Base-by-base conservation (phyloP, 2,888 invertebrate species). In the Schrankia costaestrigalis region DNA sequence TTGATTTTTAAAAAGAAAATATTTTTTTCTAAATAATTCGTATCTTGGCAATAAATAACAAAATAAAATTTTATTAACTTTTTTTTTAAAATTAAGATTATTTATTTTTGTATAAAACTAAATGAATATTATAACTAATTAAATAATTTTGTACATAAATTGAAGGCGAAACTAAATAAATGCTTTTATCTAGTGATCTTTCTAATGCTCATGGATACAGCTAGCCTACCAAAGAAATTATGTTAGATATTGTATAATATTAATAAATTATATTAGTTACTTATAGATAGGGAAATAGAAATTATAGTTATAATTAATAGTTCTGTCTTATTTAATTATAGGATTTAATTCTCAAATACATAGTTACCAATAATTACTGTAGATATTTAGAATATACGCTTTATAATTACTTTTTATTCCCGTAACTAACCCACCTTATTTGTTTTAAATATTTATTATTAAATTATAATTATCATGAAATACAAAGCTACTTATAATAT, bases 221-320 rank as follows among this genome's bases (percentile, higher is more conserved):
- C 85, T 86, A 82, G 73, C 63, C 70, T 78, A 83, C 85, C 85
- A 86, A 86, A 86, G 85, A 81, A 68, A 58, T 46, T 53, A n/a
- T n/a, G n/a, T 55, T 62, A 67, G 48, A 40, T 49, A 11, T 58
- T n/a, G n/a, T n/a, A n/a, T n/a, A n/a, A 56, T n/a, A 30, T 45
- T 22, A 11, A 15, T 57, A 41, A 42, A 35, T 38, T 41, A 44
- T 40, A 30, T 41, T 41, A 35, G 23, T 34, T 38, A 29, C 12
- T 26, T 35, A 30, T 32, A 27, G 5, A 31, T 35, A 45, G 23
- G n/a, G 3, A 43, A 39, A 14, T 17, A 5, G 15, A 27, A 45
- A 27, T 38, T 30, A 9, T 14, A 24, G 8, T 13, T 15, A 4
- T 35, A 35, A 30, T n/a, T n/a, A n/a, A n/a, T n/a, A n/a, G n/a